Evolutionary conservation across 2,797 vertebrate species (phyloP).

Genomic region (Tenualosa ilisha): DNA sequence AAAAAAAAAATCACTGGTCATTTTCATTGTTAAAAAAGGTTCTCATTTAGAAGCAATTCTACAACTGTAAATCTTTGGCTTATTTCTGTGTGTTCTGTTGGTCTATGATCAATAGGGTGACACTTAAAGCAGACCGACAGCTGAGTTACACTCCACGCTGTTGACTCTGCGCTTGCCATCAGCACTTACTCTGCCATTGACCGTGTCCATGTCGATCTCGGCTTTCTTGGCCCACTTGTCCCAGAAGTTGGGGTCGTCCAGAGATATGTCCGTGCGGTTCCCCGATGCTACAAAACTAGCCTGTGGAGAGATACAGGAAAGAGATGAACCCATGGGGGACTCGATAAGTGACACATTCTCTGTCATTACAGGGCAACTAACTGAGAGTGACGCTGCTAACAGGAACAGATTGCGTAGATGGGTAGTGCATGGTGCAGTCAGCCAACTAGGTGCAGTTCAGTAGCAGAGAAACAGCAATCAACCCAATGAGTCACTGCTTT

Average conservation of each 20-base stretch:
- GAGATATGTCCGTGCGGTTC: conserved; percentile 91
- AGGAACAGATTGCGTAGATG: background rate
- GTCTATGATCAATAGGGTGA: background rate
- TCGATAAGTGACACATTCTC: background rate
- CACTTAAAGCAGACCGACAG: background rate
- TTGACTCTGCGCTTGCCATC: conserved; percentile 79
- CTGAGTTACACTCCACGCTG: background rate
- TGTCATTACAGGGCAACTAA: background rate
- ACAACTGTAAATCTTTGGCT: no score
- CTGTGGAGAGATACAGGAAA: conserved; percentile 61
- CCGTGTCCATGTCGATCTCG: conserved; percentile 86
- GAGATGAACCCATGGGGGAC: background rate
- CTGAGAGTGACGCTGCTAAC: background rate
- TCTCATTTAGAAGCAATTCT: no score
- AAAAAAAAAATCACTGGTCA: background rate
- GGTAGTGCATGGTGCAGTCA: no score
- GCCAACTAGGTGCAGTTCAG: no score
- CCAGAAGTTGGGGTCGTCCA: conserved; percentile 97
- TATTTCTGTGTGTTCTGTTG: no score
- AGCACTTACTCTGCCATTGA: conserved; percentile 82
- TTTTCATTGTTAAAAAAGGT: no score
- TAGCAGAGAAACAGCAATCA: background rate
- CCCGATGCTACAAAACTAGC: conserved; percentile 96
- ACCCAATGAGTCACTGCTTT: background rate
- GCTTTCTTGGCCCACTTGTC: conserved; percentile 97